Percentiles rank a stretch among this genome's conserved stretches.
phyloP scores from a whole-genome alignment of 2,113 vertebrate species.

The Talpa occidentalis region DNA sequence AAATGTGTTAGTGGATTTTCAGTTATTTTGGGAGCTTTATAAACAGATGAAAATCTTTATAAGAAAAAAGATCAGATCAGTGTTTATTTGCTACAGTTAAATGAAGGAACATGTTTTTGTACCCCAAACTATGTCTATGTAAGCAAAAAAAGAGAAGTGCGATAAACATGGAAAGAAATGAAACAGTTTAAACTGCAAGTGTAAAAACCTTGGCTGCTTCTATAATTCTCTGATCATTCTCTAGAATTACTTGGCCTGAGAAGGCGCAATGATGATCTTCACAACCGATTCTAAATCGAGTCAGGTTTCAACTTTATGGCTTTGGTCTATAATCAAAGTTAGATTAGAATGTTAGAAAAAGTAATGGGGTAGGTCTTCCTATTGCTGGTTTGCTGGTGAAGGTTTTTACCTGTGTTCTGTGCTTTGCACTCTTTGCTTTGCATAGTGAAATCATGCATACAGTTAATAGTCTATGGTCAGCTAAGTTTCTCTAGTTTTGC shows the following conservation, averaged over 20 bases:
- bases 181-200: not conserved
- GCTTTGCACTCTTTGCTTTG: not conserved
- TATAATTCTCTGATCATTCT: not conserved
- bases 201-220: not conserved
- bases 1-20: conserved; percentile 4
- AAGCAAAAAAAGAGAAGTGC: conserved; percentile 36
- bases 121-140: not conserved
- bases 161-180: not conserved
- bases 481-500: conserved; percentile 15
- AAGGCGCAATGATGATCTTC: not conserved
- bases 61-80: conserved; percentile 2
- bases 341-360: not conserved
- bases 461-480: not conserved
- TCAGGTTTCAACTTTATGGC: not conserved
- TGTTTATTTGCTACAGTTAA: not conserved
- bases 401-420: not conserved
- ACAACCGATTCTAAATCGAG: not conserved
- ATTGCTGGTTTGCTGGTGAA: not conserved
- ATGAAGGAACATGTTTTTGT: not conserved
- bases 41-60: conserved; percentile 28
- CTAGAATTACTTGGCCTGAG: not conserved
- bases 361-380: not conserved
- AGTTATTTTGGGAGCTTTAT: not conserved
- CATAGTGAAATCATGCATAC: not conserved
- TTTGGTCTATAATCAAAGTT: not conserved